phyloP scores from a whole-genome alignment of 2,113 vertebrate species.

The Solea senegalensis region DNA sequence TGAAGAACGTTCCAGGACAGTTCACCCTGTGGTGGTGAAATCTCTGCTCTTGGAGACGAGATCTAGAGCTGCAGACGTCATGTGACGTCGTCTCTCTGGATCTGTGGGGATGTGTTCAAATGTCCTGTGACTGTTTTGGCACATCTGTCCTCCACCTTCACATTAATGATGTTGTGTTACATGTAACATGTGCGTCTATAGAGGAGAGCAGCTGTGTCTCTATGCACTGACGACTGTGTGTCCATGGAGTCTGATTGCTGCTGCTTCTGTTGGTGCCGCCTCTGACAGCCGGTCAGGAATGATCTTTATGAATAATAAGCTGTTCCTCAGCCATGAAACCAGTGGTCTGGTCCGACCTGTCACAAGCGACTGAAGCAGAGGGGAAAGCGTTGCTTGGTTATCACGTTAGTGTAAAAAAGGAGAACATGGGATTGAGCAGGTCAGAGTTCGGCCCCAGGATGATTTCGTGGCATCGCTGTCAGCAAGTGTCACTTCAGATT shows the following conservation, averaged over 20 bases:
- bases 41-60: slow-evolving; percentile 30
- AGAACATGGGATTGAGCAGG: slow-evolving; percentile 32
- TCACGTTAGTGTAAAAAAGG: not conserved
- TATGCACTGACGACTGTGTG: slow-evolving; percentile 42
- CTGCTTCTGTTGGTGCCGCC: slow-evolving; percentile 36
- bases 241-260: slow-evolving; percentile 42
- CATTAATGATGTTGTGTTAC: no score
- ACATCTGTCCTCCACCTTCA: no score
- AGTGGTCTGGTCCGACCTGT: slow-evolving; percentile 35
- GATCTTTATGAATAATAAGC: slow-evolving; percentile 67
- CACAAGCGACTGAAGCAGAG: slow-evolving; percentile 37
- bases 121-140: no score
- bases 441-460: slow-evolving; percentile 46
- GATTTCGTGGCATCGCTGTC: slow-evolving; percentile 54
- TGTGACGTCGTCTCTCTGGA: no score
- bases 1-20: no score
- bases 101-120: no score
- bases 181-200: no score
- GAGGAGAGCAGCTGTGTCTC: no score
- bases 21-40: slow-evolving; percentile 25
- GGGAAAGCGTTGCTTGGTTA: slow-evolving; percentile 24
- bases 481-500: slow-evolving; percentile 59
- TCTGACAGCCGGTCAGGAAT: slow-evolving; percentile 60
- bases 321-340: slow-evolving; percentile 40
- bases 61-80: slow-evolving; percentile 1